Conservation (phyloP, 2,113 vertebrate species). For the Hyaena hyaena region DNA sequence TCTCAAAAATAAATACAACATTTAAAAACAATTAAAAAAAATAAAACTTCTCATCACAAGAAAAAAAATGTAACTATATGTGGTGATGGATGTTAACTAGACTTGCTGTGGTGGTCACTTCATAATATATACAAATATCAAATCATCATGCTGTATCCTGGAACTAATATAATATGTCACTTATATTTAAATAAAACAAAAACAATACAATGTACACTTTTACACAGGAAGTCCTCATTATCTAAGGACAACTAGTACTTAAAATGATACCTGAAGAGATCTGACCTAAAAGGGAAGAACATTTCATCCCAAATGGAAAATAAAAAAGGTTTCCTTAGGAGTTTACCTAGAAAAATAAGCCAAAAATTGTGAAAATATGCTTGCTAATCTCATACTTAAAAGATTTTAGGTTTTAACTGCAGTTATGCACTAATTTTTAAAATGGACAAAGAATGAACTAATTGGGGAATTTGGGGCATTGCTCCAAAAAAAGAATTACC, state of each 20-base stretch:
- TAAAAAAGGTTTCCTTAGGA: neutral
- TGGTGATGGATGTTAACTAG: neutral
- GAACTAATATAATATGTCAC: neutral
- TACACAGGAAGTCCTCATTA: neutral
- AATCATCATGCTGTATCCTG: neutral
- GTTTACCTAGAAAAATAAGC: neutral
- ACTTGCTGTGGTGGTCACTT: neutral
- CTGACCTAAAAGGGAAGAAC: neutral
- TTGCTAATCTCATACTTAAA: neutral
- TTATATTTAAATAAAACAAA: neutral
- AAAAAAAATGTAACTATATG: neutral
- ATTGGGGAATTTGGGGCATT: neutral
- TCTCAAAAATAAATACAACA: no score
- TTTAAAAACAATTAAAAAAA: no score
- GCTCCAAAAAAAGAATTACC: neutral
- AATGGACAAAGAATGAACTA: conserved; percentile 4
- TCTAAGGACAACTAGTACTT: neutral
- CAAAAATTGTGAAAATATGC: neutral
- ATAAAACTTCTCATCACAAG: neutral
- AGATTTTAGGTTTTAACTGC: neutral
- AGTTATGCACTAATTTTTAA: neutral
- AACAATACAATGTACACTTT: neutral
- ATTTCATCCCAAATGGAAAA: neutral
- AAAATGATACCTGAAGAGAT: neutral
- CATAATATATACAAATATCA: neutral